Evolutionary conservation across 2,888 invertebrate genomes (phyloP), one percentile per base, ranked within the genome.

Genomic region (Callyntrura guangdongensis): DNA sequence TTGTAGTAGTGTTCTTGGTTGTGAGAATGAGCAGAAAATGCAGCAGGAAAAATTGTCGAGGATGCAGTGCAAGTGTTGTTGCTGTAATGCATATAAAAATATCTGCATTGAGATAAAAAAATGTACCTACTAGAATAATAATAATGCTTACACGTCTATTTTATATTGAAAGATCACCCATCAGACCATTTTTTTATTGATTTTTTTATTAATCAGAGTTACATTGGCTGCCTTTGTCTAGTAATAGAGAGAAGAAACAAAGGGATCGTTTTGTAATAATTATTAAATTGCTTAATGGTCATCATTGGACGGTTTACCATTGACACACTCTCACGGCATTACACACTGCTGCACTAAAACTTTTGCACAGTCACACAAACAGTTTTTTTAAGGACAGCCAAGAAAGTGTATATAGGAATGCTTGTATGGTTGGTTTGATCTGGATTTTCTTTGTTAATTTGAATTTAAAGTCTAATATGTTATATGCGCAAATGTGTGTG

Each of bases 381-480:
- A 36, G 36, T n/a, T 45, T 69, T 22, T 74, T 47, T 49, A 74
- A 69, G 69, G 69, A 36, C 69, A 45, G 17, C 17, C 14, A 45
- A 69, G n/a, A 69, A 53, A 53, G 53, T 2, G 36, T 36, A 36
- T n/a, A 6, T 36, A 36, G 36, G 2, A 36, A 4, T 36, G 36
- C 2, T 6, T n/a, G 8, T 53, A n/a, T 64, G 27, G 45, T 17
- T 45, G 45, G 69, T 69, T 69, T 69, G 69, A 45, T 69, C 69
- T 45, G 69, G 69, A 45, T 69, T 45, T 69, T 69, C 45, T 12
- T 9, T 14, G 4, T n/a, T 17, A 69, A 69, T 69, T 69, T 69
- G 2, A 45, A 14, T 6, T 69, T 45, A 22, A 14, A 45, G 45
- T 1, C 45, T 17, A 3, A n/a, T n/a, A 14, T 22, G 64, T 69